phyloP scores from a whole-genome alignment of 2,888 invertebrate genomes.

The Sturmia bella region DNA sequence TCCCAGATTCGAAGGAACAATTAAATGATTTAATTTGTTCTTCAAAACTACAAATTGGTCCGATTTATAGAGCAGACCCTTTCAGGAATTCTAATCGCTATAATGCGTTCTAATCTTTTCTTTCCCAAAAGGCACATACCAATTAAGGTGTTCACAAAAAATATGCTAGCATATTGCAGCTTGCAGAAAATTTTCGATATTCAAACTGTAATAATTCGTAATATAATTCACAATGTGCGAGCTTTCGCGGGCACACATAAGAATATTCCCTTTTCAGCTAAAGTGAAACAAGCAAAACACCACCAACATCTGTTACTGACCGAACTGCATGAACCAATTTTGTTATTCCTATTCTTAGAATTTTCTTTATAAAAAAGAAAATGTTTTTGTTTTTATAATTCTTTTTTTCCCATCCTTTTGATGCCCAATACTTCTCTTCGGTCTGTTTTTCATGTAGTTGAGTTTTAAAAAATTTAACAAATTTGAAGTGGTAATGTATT shows the following conservation, averaged over 20 bases:
- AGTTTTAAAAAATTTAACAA: constrained; percentile 61
- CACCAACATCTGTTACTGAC: constrained; percentile 63
- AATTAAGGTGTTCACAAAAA: too few species aligned
- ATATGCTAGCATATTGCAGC: too few species aligned
- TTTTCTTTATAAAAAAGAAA: not conserved
- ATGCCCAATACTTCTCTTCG: constrained; percentile 5
- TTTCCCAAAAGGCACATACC: too few species aligned
- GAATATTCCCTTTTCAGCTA: constrained; percentile 43
- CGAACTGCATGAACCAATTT: constrained; percentile 22
- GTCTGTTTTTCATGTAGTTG: constrained; percentile 27
- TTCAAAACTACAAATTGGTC: too few species aligned
- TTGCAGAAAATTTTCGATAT: not conserved
- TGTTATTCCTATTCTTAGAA: constrained; percentile 1
- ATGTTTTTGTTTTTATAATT: not conserved
- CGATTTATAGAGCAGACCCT: too few species aligned
- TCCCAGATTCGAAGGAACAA: too few species aligned
- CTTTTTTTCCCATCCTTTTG: not conserved
- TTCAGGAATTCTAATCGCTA: too few species aligned
- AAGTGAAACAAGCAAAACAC: constrained; percentile 37
- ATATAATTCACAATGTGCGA: not conserved
- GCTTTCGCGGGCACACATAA: not conserved
- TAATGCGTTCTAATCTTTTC: too few species aligned
- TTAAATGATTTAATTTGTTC: too few species aligned
- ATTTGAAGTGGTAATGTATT: constrained; percentile 68
- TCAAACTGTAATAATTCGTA: not conserved